Percentiles rank a stretch among this genome's conserved stretches.
Conservation (phyloP, 2,888 invertebrate genomes). For the Toxonevra muliebris region DNA sequence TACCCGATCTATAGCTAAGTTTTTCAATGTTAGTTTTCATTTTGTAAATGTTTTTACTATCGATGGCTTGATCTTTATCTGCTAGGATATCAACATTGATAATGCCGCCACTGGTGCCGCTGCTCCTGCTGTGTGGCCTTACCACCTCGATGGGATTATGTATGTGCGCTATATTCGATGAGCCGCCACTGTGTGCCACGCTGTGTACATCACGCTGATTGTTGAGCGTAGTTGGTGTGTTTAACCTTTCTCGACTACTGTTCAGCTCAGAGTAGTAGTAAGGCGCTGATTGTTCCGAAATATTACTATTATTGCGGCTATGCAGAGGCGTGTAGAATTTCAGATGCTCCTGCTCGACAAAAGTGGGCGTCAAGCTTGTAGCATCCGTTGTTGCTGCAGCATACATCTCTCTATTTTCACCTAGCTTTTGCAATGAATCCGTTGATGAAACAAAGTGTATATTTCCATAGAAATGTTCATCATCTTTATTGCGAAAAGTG, state of each 20-base stretch:
- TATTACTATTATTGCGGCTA: constrained; percentile 71
- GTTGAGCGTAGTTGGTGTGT: constrained; percentile 69
- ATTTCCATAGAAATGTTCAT: constrained; percentile 63
- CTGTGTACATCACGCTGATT: constrained; percentile 75
- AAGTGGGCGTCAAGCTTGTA: constrained; percentile 47
- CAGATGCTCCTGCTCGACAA: constrained; percentile 39
- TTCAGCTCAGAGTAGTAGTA: constrained; percentile 83
- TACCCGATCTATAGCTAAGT: constrained; percentile 57
- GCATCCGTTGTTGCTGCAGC: constrained; percentile 44
- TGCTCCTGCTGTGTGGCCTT: not conserved
- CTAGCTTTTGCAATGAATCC: constrained; percentile 59
- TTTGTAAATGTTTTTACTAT: constrained; percentile 62
- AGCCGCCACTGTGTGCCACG: constrained; percentile 39
- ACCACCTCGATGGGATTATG: constrained; percentile 68
- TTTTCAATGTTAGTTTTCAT: constrained; percentile 60
- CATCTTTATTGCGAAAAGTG: constrained; percentile 61
- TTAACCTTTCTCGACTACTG: constrained; percentile 48
- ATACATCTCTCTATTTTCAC: constrained; percentile 39
- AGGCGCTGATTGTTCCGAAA: constrained; percentile 77
- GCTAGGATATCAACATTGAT: constrained; percentile 74
- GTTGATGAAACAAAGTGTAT: constrained; percentile 63
- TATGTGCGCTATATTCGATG: constrained; percentile 55
- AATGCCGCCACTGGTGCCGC: constrained; percentile 8
- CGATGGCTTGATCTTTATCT: constrained; percentile 69
- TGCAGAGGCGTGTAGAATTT: constrained; percentile 66